Evolutionary conservation across 2,797 vertebrate genomes (phyloP), one percentile per base, ranked within the genome.

Genomic region (Microchirus variegatus): DNA sequence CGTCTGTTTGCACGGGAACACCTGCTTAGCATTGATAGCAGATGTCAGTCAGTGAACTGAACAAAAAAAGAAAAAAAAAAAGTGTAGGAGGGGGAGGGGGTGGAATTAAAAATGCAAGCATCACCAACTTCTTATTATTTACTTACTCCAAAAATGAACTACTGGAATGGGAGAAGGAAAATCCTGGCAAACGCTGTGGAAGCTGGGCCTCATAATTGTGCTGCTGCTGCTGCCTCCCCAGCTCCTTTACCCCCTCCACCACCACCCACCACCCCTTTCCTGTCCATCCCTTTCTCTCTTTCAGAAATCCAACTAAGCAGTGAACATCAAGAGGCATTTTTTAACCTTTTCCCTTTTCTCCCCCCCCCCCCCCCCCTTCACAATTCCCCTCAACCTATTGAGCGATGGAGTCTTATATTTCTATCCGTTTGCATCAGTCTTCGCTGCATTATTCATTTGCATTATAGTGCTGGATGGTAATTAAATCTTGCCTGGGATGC

Each of bases 1-100:
- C 94, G 94, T 96, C 94, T 95, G 95, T 96, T 96, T 96, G 96
- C 95, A 95, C 90, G 96, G 94, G 95, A 96, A 98, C 97, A 98
- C 96, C 97, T 99, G 97, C 96, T 97, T 96, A 95, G 96, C 95
- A 94, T 92, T 95, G 96, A 97, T 96, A 97, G 96, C 96, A 97
- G 97, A 97, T 97, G 96, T 95, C 97, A 98, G 95, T 96, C 96
- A 96, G 94, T 81, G 92, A 95, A 94, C 94, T 92, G 94, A 96
- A 94, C 93, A 96, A 11, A 42, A 58, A 38, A 58, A 55, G 43
- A 96, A 11, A 42, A 58, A 38, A 58, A 55, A 54, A 26, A 81
- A 84, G 78, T 74, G 75, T 44, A 47, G 59, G 8, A n/a, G 17
- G 44, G 58, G 70, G 74, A 63, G 78, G 84, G 74, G 78, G 73